Evolutionary conservation across 92 coral and sea anemone species (phyloP).

Genomic region (Siderastrea siderea): DNA sequence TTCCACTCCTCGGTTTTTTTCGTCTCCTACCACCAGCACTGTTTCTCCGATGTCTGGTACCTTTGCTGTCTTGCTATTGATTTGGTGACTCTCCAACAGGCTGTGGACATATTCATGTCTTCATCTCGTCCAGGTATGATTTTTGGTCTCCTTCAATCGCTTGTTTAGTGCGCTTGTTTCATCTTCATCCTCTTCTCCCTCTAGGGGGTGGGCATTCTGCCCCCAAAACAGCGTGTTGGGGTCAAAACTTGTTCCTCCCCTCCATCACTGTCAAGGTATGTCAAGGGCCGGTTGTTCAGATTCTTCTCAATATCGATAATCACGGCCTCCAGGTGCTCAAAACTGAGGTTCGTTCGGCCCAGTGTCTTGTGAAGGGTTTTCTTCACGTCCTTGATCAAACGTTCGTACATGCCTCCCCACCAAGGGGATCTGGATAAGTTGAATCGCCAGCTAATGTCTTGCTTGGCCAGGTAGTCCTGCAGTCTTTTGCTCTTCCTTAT

Average conservation of each 20-base stretch:
- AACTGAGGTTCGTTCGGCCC: constrained; percentile 49
- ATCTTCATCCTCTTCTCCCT: constrained; percentile 43
- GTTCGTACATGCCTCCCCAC: constrained; percentile 69
- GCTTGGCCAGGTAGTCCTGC: constrained; percentile 50
- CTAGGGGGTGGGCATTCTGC: neutral
- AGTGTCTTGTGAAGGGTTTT: constrained; percentile 62
- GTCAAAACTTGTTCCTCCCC: too few species aligned
- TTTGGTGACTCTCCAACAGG: constrained; percentile 59
- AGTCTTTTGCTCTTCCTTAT: neutral
- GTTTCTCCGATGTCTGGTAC: constrained; percentile 58
- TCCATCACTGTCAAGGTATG: constrained; percentile 18
- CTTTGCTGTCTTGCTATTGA: constrained; percentile 19
- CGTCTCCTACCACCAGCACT: constrained; percentile 26
- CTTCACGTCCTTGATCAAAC: constrained; percentile 60
- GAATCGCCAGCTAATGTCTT: constrained; percentile 32
- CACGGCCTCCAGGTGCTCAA: constrained; percentile 39
- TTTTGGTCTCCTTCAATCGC: constrained; percentile 21
- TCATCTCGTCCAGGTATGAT: constrained; percentile 20
- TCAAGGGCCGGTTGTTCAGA: constrained; percentile 62
- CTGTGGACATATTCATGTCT: constrained; percentile 52
- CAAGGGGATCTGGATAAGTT: neutral
- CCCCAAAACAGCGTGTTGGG: constrained; percentile 8
- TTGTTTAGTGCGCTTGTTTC: constrained; percentile 4
- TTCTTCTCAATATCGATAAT: constrained; percentile 39
- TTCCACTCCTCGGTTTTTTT: neutral